These are phyloP conservation scores for Eueides isabella DNA, from an alignment of 1,140 invertebrate species.

Conservation along the genomic window DNA sequence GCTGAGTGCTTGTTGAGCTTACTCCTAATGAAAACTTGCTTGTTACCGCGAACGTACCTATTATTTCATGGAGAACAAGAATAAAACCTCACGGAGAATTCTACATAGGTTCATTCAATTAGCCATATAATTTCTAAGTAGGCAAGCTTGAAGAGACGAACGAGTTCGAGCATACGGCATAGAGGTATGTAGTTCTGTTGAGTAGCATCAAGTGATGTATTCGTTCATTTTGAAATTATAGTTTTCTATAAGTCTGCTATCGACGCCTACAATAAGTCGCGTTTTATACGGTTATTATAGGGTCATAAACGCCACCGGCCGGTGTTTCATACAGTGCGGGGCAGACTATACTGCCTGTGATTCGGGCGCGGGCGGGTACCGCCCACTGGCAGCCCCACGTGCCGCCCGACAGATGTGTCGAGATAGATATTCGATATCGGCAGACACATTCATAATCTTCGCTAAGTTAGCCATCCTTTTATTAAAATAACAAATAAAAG, in stretches of 20 bases:
- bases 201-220: not conserved
- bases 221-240: conserved; percentile 7
- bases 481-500: conserved; percentile 60
- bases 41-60: conserved; percentile 70
- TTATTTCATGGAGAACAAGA: conserved; percentile 63
- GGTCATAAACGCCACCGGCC: conserved; percentile 78
- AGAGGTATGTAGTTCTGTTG: not conserved
- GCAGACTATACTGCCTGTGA: conserved; percentile 75
- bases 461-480: conserved; percentile 65
- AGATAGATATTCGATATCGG: conserved; percentile 77
- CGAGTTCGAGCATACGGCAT: not conserved
- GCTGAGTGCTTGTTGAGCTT: conserved; percentile 74
- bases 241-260: conserved; percentile 75
- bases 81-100: conserved; percentile 52
- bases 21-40: conserved; percentile 76
- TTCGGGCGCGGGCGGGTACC: conserved; percentile 49
- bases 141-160: not conserved
- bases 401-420: conserved; percentile 76
- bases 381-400: conserved; percentile 71
- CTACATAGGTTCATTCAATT: conserved; percentile 48
- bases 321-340: conserved; percentile 78
- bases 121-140: conserved; percentile 19
- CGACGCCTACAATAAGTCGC: conserved; percentile 80
- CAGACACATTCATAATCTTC: conserved; percentile 80
- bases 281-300: conserved; percentile 82